Evolutionary conservation across 2,113 vertebrate genomes (phyloP).

Genomic region (Eublepharis macularius): DNA sequence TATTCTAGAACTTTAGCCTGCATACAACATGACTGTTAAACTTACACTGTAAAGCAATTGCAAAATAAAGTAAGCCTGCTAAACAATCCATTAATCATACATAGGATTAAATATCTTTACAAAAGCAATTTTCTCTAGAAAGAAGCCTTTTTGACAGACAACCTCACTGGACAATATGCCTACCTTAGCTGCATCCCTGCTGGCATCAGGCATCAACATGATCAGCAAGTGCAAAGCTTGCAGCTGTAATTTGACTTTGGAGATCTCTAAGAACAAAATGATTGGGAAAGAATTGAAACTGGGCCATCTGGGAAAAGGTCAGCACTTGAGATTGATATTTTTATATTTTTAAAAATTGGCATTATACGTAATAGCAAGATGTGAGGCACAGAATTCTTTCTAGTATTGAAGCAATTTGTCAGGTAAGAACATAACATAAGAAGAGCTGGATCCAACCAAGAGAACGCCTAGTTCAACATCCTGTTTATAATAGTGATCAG

Average conservation of each 20-base stretch:
- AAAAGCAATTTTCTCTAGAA: not conserved
- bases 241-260: conserved; percentile 86
- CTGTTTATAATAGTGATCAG: not conserved
- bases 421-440: not conserved
- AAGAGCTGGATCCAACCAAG: not conserved
- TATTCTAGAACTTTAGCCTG: not conserved
- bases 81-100: not conserved
- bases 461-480: not conserved
- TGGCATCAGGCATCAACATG: conserved; percentile 89
- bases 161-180: not conserved
- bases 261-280: conserved; percentile 80
- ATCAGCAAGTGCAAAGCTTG: conserved; percentile 93
- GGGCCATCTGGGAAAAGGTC: not conserved
- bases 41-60: not conserved
- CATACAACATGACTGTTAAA: not conserved
- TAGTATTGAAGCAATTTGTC: not conserved
- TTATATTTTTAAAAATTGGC: not conserved
- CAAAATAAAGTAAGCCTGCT: not conserved
- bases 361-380: not conserved
- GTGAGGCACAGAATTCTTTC: not conserved
- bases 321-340: not conserved
- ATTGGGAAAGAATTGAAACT: conserved; percentile 13
- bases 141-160: conserved; percentile 5
- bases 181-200: conserved; percentile 92
- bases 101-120: conserved; percentile 3